Base-by-base conservation (phyloP, 2,113 vertebrate species). In the Chaetura pelagica region DNA sequence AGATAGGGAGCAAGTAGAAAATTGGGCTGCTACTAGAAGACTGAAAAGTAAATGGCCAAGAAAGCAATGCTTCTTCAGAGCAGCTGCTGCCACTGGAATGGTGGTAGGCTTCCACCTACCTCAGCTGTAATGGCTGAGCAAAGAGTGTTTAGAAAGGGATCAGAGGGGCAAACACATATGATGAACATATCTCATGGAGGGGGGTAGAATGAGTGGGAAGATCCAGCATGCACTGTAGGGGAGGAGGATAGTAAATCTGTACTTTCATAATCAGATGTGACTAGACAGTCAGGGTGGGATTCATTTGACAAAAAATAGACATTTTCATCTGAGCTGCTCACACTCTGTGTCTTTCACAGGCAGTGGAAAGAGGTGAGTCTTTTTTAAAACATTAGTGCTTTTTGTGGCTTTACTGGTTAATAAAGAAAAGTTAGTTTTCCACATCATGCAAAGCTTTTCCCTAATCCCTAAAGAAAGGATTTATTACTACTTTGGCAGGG, bases 401-500 rank as follows among this genome's bases (percentile, higher is more conserved):
- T 86, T 83, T 95, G 74, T 1, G 2, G 81, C 72, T 92, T 93
- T 91, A 79, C 81, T 89, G 62, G 89, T 90, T 95, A 96, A 83
- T 74, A 96, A 92, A 64, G 75, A 80, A 83, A 35, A 89, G 48
- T 68, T 83, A 86, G 42, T 88, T 91, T 91, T 96, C 87, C 44
- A 90, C 73, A 90, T 88, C 95, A 95, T 84, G 32, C 63, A 95
- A 84, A 95, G 74, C 68, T 91, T 96, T 92, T 93, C 63, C 84
- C n/a, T 76, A 87, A 71, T 93, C 90, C 88, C 73, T 83, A 68
- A 95, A 87, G 72, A 94, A 88, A 93, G 34, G 66, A 94, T 96
- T 97, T 95, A 97, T 97, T 95, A 75, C 74, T 84, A 63, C 22
- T 90, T 95, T 95, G 94, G 94, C 69, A 73, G 48, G 27, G 81